These are phyloP conservation scores for Labia minor DNA, from an alignment of 2,888 invertebrate species.

Conservation along the genomic window DNA sequence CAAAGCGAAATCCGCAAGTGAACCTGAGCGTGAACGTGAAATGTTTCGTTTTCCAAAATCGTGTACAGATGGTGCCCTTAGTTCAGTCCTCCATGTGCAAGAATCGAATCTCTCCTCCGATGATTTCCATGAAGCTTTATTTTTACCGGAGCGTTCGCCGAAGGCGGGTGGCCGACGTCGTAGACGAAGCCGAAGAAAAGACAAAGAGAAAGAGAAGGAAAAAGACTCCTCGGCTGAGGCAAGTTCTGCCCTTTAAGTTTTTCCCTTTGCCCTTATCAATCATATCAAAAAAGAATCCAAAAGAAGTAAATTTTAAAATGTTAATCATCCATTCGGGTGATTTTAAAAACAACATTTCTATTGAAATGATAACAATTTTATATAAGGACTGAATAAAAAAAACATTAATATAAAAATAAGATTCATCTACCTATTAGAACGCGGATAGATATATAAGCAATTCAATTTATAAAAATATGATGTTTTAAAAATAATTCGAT, in stretches of 20 bases:
- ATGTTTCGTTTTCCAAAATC: constrained; percentile 46
- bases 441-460: neutral
- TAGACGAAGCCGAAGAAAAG: constrained; percentile 37
- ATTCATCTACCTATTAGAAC: neutral
- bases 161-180: constrained; percentile 36
- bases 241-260: neutral
- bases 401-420: neutral
- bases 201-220: constrained; percentile 22
- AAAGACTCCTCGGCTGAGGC: constrained; percentile 13
- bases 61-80: constrained; percentile 46
- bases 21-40: constrained; percentile 42
- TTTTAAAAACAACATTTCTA: neutral
- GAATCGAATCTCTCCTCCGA: constrained; percentile 46
- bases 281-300: neutral
- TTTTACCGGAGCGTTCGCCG: constrained; percentile 43
- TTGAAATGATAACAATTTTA: neutral
- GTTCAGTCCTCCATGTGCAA: constrained; percentile 46
- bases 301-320: neutral
- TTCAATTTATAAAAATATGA: neutral
- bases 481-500: neutral
- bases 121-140: constrained; percentile 47
- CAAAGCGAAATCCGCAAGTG: constrained; percentile 42
- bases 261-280: too few species aligned
- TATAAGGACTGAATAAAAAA: neutral
- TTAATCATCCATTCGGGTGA: neutral